These are phyloP conservation scores for Augochlorella aurata DNA, from an alignment of 2,888 invertebrate genomes.

Conservation along the genomic window DNA sequence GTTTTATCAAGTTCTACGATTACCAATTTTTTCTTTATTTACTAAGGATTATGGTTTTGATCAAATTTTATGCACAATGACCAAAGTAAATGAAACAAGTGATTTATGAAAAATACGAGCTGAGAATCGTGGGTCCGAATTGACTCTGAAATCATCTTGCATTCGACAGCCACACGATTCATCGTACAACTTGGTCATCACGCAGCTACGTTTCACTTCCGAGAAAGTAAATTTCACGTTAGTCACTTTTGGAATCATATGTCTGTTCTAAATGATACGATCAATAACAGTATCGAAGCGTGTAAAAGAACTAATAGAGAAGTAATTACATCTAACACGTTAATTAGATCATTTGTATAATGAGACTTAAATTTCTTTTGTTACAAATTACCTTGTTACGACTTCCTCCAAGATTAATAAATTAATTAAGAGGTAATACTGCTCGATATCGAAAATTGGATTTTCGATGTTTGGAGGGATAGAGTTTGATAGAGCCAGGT, in stretches of 20 bases:
- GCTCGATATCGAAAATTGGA: background rate
- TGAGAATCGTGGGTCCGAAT: background rate
- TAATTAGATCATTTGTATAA: too few relatives aligned
- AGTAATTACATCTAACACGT: background rate
- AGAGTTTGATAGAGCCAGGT: too few relatives aligned
- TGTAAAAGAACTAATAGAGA: background rate
- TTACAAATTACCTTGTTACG: background rate
- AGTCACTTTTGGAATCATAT: constrained; percentile 11
- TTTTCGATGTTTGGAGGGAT: background rate
- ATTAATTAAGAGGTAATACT: background rate
- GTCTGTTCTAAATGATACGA: constrained; percentile 11
- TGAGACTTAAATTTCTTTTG: background rate
- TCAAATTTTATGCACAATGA: too few relatives aligned
- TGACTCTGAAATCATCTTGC: background rate
- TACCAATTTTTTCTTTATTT: background rate
- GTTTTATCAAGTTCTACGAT: background rate
- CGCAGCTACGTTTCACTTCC: constrained; percentile 36
- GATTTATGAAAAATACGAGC: background rate
- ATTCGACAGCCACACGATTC: background rate
- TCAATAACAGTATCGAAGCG: background rate
- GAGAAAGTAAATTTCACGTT: constrained; percentile 14
- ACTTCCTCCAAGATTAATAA: background rate
- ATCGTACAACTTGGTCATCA: constrained; percentile 14
- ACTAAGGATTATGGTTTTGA: background rate
- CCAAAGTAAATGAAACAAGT: background rate